Conservation (phyloP, 2,113 vertebrate genomes). For the Tursiops truncatus region DNA sequence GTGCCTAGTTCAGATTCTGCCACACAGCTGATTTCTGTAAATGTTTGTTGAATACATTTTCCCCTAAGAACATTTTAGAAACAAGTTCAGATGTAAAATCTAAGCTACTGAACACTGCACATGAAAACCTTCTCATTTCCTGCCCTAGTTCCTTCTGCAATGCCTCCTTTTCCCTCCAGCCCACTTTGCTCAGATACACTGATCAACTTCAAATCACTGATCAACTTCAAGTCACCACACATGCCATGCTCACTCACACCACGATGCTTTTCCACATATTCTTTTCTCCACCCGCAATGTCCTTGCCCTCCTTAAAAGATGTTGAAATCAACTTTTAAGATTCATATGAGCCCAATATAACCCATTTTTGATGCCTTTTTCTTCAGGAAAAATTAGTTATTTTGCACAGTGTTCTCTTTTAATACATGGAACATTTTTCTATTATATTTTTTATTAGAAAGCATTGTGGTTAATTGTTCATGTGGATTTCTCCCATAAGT, state of each 20-base stretch:
- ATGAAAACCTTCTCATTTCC: not conserved
- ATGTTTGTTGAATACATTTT: not conserved
- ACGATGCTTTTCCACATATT: not conserved
- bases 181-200: not conserved
- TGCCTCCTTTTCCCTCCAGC: not conserved
- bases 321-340: conserved; percentile 17
- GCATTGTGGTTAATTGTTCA: not conserved
- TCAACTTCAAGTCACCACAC: not conserved
- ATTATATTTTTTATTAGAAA: not conserved
- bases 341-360: not conserved
- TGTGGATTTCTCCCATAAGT: not conserved
- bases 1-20: not conserved
- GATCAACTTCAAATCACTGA: not conserved
- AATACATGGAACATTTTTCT: not conserved
- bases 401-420: not conserved
- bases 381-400: not conserved
- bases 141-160: not conserved
- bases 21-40: conserved; percentile 7
- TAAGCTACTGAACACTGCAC: not conserved
- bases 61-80: not conserved
- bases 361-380: not conserved
- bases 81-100: not conserved
- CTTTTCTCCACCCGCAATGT: not conserved
- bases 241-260: not conserved
- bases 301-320: not conserved